phyloP scores from a whole-genome alignment of 2,113 vertebrate species.

The Amia ocellicauda region DNA sequence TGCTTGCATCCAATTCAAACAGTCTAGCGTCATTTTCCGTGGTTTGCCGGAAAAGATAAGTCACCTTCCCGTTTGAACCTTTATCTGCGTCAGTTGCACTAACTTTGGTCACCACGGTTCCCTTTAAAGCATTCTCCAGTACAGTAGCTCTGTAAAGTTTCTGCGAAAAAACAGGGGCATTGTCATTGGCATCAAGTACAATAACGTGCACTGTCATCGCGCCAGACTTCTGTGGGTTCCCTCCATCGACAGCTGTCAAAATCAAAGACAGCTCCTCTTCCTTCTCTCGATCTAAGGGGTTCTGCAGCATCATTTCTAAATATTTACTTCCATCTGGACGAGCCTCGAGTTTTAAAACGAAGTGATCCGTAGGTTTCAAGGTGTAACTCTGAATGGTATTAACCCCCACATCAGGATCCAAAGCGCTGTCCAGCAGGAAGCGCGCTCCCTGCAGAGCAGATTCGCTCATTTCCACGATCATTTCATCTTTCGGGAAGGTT shows the following conservation, averaged over 20 bases:
- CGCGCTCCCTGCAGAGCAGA: neutral
- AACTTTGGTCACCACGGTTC: slow-evolving; percentile 35
- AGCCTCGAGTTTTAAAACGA: too few species aligned
- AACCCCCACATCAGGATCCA: neutral
- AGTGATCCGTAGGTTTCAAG: too few species aligned
- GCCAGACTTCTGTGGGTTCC: neutral
- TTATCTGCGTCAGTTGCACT: slow-evolving; percentile 74
- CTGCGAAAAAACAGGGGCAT: too few species aligned
- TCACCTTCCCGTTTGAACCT: too few species aligned
- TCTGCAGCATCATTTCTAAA: neutral
- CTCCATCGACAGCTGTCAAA: slow-evolving; percentile 7
- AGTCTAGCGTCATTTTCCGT: slow-evolving; percentile 17
- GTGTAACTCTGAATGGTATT: neutral
- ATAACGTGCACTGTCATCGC: neutral
- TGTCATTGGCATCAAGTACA: slow-evolving; percentile 8
- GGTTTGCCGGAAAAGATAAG: too few species aligned
- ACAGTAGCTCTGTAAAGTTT: neutral
- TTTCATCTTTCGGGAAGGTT: neutral
- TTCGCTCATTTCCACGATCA: neutral
- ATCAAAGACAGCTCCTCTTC: neutral
- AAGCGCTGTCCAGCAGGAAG: neutral
- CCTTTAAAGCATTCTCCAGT: neutral
- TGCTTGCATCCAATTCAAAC: slow-evolving; percentile 46
- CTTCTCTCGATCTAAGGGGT: slow-evolving; percentile 2
- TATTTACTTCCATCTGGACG: too few species aligned